Percentiles rank a stretch among this genome's conserved stretches.
Conservation (phyloP, 1,140 invertebrate species). For the Pygmarrhopalites habei region DNA sequence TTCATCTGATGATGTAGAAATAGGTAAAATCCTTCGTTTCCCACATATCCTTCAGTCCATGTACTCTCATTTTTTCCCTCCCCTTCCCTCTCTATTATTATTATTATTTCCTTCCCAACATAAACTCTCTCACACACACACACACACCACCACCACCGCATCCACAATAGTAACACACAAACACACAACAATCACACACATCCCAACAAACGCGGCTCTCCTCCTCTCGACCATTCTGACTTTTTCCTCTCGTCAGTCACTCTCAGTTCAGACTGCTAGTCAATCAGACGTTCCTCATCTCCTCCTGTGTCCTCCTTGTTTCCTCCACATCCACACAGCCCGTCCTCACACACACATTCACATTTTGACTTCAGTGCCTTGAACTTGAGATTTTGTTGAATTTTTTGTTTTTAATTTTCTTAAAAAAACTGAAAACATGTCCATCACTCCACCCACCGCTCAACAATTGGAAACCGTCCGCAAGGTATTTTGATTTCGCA, state of each 20-base stretch:
- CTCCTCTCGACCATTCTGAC: not conserved
- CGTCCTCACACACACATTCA: not conserved
- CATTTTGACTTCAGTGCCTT: not conserved
- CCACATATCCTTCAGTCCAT: slow-evolving; percentile 1
- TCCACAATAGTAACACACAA: too few relatives aligned
- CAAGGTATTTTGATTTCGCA: slow-evolving; percentile 9
- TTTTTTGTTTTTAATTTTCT: not conserved
- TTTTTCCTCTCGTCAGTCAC: not conserved
- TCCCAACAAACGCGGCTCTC: not conserved
- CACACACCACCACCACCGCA: not conserved
- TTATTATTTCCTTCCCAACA: not conserved
- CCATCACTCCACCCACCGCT: slow-evolving; percentile 1
- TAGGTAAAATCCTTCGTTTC: slow-evolving; percentile 6
- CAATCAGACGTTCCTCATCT: slow-evolving; percentile 1
- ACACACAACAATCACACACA: not conserved
- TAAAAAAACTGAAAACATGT: slow-evolving; percentile 5
- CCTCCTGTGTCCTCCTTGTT: too few relatives aligned
- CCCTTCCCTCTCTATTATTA: not conserved
- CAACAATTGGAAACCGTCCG: slow-evolving; percentile 19
- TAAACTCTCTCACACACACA: not conserved
- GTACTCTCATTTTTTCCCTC: not conserved
- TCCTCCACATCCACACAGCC: too few relatives aligned
- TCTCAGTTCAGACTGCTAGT: not conserved
- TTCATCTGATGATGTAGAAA: slow-evolving; percentile 6
- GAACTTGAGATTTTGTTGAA: not conserved